Evolutionary conservation across 1,140 invertebrate species (phyloP).

Genomic region (Chlorops oryzae): DNA sequence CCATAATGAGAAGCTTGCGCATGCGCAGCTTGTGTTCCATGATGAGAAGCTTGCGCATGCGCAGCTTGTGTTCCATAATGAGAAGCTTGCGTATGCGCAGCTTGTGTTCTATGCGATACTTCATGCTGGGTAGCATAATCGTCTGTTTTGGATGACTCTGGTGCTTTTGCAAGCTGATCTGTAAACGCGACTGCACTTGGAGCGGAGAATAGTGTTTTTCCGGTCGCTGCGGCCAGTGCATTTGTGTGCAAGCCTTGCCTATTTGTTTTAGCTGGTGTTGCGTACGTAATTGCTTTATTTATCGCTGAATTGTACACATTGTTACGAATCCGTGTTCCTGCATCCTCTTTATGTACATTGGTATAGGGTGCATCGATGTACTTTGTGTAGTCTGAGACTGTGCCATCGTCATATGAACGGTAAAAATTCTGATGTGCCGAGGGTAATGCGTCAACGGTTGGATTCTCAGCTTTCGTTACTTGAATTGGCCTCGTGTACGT

Average conservation of each 20-base stretch:
- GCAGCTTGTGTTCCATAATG: conserved; percentile 48
- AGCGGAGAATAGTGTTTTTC: conserved; percentile 23
- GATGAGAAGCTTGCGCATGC: conserved; percentile 32
- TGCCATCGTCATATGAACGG: conserved; percentile 54
- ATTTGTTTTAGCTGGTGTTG: conserved; percentile 30
- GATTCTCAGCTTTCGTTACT: conserved; percentile 45
- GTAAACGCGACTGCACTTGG: conserved; percentile 20
- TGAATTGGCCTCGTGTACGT: conserved; percentile 33
- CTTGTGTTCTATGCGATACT: conserved; percentile 17
- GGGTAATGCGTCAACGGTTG: conserved; percentile 51
- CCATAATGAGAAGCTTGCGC: neutral
- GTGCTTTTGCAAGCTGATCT: conserved; percentile 11
- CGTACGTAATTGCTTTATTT: conserved; percentile 41
- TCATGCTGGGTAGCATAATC: conserved; percentile 14
- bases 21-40: no score
- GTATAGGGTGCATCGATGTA: conserved; percentile 60
- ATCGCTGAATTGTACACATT: conserved; percentile 50
- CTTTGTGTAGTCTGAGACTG: conserved; percentile 56
- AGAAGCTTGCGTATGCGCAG: conserved; percentile 7
- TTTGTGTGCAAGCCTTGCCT: conserved; percentile 32
- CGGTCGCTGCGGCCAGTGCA: conserved; percentile 37
- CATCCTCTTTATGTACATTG: conserved; percentile 57
- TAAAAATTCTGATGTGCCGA: conserved; percentile 54
- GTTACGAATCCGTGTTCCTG: conserved; percentile 55
- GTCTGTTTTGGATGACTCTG: conserved; percentile 19